A percentile compares a stretch with the other conserved stretches of the same genome.
phyloP scores from a whole-genome alignment of 2,113 vertebrate genomes.

The human (Homo sapiens) region GRCh38 chr17:81108501-81109000 shows the following conservation, averaged over 20 bases:
- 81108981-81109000: conserved; percentile 99
- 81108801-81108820: not conserved
- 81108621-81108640: not conserved
- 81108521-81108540: rapidly evolving
- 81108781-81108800: rapidly evolving
- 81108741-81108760: not conserved
- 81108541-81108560: rapidly evolving
- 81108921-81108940: conserved; percentile 62
- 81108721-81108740: not conserved
- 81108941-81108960: conserved; percentile 90
- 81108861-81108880: not conserved
- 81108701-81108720: not conserved
- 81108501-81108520: conserved; percentile 90
- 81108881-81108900: not conserved
- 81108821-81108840: not conserved
- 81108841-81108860: not conserved
- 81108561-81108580: too few species aligned
- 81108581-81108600: too few species aligned
- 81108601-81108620: not conserved
- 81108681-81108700: not conserved
- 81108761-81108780: not conserved
- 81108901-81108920: not conserved
- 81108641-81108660: not conserved
- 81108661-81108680: not conserved
- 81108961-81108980: conserved; percentile 95